phyloP scores from a whole-genome alignment of 2,888 invertebrate genomes.

The Eilema caniola region DNA sequence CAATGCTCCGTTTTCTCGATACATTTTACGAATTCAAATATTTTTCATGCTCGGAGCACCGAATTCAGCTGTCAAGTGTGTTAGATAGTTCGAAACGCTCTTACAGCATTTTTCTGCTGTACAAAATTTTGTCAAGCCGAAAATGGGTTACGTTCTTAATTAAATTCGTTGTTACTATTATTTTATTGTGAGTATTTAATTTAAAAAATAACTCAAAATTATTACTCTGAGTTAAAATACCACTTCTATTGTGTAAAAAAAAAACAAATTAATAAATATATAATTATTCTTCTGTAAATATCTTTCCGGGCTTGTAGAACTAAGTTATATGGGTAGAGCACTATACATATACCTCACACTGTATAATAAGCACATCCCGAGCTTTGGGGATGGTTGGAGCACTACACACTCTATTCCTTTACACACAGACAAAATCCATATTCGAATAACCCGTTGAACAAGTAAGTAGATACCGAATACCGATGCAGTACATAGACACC shows the following conservation, averaged over 20 bases:
- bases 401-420: constrained; percentile 48
- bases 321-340: constrained; percentile 41
- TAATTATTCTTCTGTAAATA: constrained; percentile 38
- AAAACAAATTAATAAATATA: not conserved
- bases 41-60: too few relatives aligned
- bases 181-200: too few relatives aligned
- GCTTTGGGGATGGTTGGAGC: constrained; percentile 51
- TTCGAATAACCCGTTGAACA: constrained; percentile 23
- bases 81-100: too few relatives aligned
- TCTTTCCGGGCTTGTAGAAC: constrained; percentile 31
- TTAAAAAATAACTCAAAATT: too few relatives aligned
- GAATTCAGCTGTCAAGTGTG: too few relatives aligned
- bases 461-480: constrained; percentile 48
- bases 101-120: too few relatives aligned
- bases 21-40: too few relatives aligned
- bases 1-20: too few relatives aligned
- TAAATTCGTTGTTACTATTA: too few relatives aligned
- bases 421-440: constrained; percentile 22
- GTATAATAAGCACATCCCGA: constrained; percentile 51
- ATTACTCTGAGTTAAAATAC: too few relatives aligned
- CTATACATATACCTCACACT: constrained; percentile 38
- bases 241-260: not conserved
- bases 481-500: constrained; percentile 54
- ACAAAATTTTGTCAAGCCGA: too few relatives aligned
- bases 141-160: too few relatives aligned